These are phyloP conservation scores for Euleptes europaea DNA, from an alignment of 2,113 vertebrate species.

Conservation along the genomic window DNA sequence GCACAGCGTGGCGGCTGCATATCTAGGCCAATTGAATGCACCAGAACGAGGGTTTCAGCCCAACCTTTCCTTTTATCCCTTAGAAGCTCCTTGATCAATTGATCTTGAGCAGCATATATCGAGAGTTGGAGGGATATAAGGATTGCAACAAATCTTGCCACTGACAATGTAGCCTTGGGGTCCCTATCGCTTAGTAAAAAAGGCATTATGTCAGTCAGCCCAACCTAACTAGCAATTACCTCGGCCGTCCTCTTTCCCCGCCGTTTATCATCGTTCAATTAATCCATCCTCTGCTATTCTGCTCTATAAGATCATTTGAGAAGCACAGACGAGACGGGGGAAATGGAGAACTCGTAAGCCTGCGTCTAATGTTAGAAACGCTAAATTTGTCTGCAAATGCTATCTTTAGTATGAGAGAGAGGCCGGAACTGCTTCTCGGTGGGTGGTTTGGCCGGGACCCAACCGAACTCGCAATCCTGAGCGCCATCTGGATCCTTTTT, in stretches of 20 bases:
- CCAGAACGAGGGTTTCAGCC: background rate
- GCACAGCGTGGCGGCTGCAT: background rate
- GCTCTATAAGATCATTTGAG: background rate
- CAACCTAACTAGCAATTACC: background rate
- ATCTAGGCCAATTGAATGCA: background rate
- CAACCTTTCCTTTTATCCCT: too few species aligned
- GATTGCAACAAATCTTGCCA: too few species aligned
- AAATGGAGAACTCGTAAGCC: background rate
- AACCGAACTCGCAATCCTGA: background rate
- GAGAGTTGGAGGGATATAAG: too few species aligned
- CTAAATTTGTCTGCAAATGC: background rate
- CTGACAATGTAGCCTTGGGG: too few species aligned
- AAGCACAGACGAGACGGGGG: background rate
- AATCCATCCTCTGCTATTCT: background rate
- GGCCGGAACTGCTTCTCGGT: slow-evolving; percentile 12
- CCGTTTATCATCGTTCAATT: background rate
- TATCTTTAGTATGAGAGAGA: background rate
- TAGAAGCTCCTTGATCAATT: too few species aligned
- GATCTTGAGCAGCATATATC: too few species aligned
- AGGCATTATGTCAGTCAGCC: too few species aligned
- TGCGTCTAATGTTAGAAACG: background rate
- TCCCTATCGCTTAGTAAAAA: too few species aligned
- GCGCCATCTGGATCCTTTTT: slow-evolving; percentile 9
- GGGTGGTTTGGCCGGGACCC: background rate
- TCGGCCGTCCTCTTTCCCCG: background rate